Evolutionary conservation across 2,888 invertebrate genomes (phyloP).

Genomic region (Tigriopus californicus): DNA sequence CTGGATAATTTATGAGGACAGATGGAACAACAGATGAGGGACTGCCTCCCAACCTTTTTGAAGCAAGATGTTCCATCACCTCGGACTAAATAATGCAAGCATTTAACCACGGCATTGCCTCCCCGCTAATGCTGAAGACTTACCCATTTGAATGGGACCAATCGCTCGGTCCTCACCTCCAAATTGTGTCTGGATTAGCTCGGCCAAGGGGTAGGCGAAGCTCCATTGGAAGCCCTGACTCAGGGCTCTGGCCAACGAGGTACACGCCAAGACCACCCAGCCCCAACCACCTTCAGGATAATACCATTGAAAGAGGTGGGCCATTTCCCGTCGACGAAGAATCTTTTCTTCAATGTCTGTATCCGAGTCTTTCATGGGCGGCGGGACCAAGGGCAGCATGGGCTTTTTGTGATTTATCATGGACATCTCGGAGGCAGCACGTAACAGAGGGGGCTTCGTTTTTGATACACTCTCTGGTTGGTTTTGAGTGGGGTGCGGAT

Average conservation of each 20-base stretch:
- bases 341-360: conserved; percentile 3
- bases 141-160: background rate
- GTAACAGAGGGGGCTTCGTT: no score
- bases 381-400: no score
- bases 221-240: background rate
- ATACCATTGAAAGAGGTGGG: conserved; percentile 9
- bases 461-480: no score
- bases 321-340: conserved; percentile 3
- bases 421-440: no score
- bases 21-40: no score
- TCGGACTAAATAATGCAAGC: no score
- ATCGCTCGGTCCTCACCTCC: background rate
- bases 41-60: no score
- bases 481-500: no score
- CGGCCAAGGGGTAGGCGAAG: conserved; percentile 1
- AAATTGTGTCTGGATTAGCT: background rate
- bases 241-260: background rate
- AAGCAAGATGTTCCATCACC: no score
- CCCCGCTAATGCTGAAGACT: background rate
- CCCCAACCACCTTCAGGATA: conserved; percentile 13
- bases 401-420: no score
- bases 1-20: no score
- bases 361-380: background rate
- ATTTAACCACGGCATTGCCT: background rate
- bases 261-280: background rate